A percentile compares a stretch with the other conserved stretches of the same genome.
Evolutionary conservation across 2,797 vertebrate species (phyloP).

Genomic region (Paramormyrops hopkinsi): DNA sequence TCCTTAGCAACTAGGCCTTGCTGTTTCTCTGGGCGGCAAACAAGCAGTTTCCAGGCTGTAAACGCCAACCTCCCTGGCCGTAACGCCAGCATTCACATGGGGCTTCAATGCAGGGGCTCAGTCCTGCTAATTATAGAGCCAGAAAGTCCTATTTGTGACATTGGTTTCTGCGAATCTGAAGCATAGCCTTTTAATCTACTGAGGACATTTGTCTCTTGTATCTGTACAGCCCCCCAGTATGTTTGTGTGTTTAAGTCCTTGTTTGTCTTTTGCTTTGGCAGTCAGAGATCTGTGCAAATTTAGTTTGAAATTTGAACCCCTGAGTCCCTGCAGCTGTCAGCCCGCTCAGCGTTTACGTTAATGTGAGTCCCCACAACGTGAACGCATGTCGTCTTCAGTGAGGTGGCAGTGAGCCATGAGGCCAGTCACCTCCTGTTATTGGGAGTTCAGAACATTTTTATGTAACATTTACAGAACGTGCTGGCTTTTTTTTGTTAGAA

Average conservation of each 20-base stretch:
- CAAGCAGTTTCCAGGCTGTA: conserved; percentile 19
- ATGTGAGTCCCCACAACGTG: neutral
- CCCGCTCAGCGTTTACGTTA: neutral
- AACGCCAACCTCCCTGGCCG: neutral
- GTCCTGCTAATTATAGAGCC: conserved; percentile 53
- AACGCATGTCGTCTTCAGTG: neutral
- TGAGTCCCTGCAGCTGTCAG: neutral
- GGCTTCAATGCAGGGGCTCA: conserved; percentile 12
- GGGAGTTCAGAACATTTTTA: neutral
- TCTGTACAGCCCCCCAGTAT: neutral
- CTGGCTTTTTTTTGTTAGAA: neutral
- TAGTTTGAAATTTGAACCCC: neutral
- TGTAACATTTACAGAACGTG: neutral
- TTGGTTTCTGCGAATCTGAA: conserved; percentile 51
- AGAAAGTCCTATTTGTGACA: conserved; percentile 49
- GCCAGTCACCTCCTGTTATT: neutral
- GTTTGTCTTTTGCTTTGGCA: conserved; percentile 14
- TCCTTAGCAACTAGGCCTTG: conserved; percentile 26
- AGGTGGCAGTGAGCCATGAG: neutral
- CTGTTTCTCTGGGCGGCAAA: neutral
- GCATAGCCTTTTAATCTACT: conserved; percentile 32
- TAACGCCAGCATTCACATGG: neutral
- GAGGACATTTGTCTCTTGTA: neutral
- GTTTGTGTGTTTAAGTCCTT: conserved; percentile 12
- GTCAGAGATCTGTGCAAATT: neutral